Evolutionary conservation across 2,113 vertebrate species (phyloP).

Genomic region (Silurus glanis): DNA sequence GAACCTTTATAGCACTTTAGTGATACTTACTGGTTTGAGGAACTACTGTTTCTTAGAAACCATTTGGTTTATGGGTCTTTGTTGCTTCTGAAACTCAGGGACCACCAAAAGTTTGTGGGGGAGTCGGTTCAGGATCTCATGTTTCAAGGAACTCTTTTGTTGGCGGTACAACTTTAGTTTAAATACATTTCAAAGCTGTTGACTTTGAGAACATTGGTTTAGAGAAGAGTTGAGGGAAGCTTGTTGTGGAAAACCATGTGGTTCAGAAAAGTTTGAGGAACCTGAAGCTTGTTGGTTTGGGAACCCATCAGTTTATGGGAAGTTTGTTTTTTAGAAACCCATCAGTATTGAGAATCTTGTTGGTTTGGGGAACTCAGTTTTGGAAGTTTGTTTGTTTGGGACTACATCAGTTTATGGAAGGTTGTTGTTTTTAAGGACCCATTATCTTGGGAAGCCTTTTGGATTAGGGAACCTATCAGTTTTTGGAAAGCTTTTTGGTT

Average conservation of each 20-base stretch:
- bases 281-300: neutral
- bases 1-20: neutral
- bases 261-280: too few relatives aligned
- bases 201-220: neutral
- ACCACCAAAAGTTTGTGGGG: neutral
- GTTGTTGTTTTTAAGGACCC: neutral
- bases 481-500: neutral
- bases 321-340: neutral
- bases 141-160: neutral
- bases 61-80: neutral
- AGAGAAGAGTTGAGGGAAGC: neutral
- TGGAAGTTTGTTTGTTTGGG: neutral
- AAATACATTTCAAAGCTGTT: neutral
- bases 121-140: neutral
- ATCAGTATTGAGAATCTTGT: neutral
- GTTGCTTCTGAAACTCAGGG: neutral
- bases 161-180: neutral
- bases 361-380: neutral
- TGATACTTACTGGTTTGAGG: neutral
- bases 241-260: neutral
- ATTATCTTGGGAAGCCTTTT: neutral
- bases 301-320: neutral
- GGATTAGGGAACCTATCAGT: neutral
- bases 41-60: neutral
- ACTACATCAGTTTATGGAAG: neutral